These are phyloP conservation scores for Ia io DNA, from an alignment of 2,113 vertebrate species.

Conservation along the genomic window DNA sequence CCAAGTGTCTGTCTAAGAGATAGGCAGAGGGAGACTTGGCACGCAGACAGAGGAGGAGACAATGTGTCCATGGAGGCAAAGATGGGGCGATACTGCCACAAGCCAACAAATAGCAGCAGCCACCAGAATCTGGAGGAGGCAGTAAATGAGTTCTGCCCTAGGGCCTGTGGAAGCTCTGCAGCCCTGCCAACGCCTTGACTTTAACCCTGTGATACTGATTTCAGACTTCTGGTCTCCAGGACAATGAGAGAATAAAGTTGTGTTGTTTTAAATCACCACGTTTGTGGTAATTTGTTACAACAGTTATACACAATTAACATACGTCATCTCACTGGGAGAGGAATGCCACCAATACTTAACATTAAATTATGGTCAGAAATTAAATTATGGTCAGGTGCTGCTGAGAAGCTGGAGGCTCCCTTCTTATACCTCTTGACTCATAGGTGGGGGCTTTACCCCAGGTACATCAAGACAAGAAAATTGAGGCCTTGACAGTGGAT, in stretches of 20 bases:
- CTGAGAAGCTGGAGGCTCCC: not conserved
- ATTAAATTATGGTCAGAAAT: not conserved
- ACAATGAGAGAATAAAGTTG: not conserved
- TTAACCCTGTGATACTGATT: not conserved
- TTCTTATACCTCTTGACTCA: not conserved
- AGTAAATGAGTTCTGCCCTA: not conserved
- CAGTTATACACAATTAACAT: not conserved
- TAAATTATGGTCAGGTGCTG: not conserved
- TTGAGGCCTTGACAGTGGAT: not conserved
- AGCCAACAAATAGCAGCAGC: too few species aligned
- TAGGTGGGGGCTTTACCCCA: not conserved
- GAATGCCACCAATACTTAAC: not conserved
- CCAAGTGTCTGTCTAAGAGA: not conserved
- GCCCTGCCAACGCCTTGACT: not conserved
- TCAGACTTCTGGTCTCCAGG: not conserved
- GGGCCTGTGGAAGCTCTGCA: not conserved
- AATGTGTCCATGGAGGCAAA: not conserved
- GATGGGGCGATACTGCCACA: not conserved
- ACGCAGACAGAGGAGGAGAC: not conserved
- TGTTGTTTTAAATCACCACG: not conserved
- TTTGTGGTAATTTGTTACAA: not conserved
- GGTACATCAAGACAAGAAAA: not conserved
- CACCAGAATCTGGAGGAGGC: not conserved
- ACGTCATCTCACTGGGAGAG: not conserved
- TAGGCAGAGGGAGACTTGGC: not conserved